Evolutionary conservation across 2,113 vertebrate genomes (phyloP).

Genomic region (Poeciliopsis retropinna): DNA sequence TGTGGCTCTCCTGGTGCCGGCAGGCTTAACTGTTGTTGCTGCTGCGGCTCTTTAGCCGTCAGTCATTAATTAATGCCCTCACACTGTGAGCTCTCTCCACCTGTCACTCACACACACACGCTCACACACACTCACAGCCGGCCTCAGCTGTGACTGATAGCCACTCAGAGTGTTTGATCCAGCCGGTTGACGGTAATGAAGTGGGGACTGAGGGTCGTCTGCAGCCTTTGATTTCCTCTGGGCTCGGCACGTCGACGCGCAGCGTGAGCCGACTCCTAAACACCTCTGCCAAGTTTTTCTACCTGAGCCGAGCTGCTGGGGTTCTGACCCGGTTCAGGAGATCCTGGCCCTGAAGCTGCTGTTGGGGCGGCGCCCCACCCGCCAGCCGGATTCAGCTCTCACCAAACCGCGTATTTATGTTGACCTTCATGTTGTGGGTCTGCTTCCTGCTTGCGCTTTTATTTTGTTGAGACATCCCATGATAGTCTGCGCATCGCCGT

Average conservation of each 20-base stretch:
- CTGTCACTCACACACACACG: conserved; percentile 59
- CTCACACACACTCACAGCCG: background rate
- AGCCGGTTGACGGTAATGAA: conserved; percentile 47
- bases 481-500: too few species aligned
- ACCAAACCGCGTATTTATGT: too few species aligned
- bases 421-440: too few species aligned
- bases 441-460: too few species aligned
- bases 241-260: background rate
- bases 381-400: too few species aligned
- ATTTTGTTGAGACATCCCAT: too few species aligned
- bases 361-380: too few species aligned
- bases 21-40: conserved; percentile 79
- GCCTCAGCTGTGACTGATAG: conserved; percentile 27
- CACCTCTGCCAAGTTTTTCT: background rate
- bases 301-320: background rate
- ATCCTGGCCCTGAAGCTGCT: background rate
- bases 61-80: conserved; percentile 78
- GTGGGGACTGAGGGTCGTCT: conserved; percentile 22
- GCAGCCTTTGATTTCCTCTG: conserved; percentile 15
- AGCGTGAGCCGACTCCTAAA: background rate
- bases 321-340: background rate
- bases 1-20: conserved; percentile 57
- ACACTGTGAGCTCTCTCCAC: conserved; percentile 50
- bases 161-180: conserved; percentile 45
- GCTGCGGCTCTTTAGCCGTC: conserved; percentile 75